Conservation (phyloP, 2,797 vertebrate species). For the Scleropages formosus region DNA sequence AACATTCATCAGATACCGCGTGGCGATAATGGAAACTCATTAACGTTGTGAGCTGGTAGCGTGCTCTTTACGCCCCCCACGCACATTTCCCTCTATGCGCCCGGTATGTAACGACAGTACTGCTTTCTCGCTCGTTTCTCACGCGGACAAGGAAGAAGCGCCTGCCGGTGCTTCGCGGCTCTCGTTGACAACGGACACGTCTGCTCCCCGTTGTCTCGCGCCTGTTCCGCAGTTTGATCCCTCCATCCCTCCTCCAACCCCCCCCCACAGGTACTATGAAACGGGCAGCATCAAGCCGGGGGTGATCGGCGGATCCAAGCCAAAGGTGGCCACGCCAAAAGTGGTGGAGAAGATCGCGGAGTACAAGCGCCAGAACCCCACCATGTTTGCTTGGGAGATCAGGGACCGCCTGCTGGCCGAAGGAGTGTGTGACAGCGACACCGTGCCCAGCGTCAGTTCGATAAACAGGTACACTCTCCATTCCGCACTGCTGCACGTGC, state of each 20-base stretch:
- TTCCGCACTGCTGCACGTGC: no score
- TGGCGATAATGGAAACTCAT: no score
- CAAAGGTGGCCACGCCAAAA: slow-evolving; percentile 88
- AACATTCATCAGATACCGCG: no score
- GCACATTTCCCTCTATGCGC: not conserved
- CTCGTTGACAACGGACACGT: no score
- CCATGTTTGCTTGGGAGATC: slow-evolving; percentile 94
- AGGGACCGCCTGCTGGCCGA: slow-evolving; percentile 83
- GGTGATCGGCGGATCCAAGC: slow-evolving; percentile 88
- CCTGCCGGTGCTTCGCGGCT: not conserved
- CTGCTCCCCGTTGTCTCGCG: no score
- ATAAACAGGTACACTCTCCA: slow-evolving; percentile 86
- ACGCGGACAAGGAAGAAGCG: no score
- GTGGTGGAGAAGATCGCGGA: slow-evolving; percentile 92
- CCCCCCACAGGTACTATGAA: slow-evolving; percentile 79
- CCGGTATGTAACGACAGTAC: not conserved
- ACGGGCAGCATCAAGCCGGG: slow-evolving; percentile 90
- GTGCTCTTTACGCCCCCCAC: not conserved
- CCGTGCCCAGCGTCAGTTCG: slow-evolving; percentile 88
- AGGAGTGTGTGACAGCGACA: slow-evolving; percentile 84
- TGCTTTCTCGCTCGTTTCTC: no score
- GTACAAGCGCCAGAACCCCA: slow-evolving; percentile 89
- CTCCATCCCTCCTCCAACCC: not conserved
- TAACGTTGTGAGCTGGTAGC: no score
- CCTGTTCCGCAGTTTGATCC: no score